Base-by-base conservation (phyloP, 2,113 vertebrate genomes). In the Lepisosteus osseus region DNA sequence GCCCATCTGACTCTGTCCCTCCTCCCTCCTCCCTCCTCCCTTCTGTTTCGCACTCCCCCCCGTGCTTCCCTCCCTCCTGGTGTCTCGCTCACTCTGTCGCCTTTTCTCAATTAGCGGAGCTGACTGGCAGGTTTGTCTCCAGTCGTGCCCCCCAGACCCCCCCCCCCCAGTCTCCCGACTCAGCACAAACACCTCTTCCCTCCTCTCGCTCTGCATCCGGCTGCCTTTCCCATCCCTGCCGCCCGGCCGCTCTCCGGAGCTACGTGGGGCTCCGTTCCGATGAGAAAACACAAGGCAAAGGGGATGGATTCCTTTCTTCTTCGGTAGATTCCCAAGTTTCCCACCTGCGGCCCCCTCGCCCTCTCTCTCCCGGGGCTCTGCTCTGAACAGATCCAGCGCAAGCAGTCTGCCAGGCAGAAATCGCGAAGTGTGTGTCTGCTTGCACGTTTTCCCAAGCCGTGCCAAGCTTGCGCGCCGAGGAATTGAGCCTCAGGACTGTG, bases 71-170 rank as follows among this genome's bases (percentile, higher is more conserved):
- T 83, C 83, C 74, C 80, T 78, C 70, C 80, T 73, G 54, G 72
- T 78, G 79, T 82, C 82, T 83, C 74, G 76, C 84, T 85, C 79
- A 70, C 77, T 87, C 80, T 85, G 82, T 87, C 86, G 84, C 80
- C 80, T 87, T 86, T 88, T 87, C 84, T 89, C 81, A 89, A 87
- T 91, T 90, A 90, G 87, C 59, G 9, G 66, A 78, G 77, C 71
- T 86, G 87, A 89, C 84, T 83, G 81, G 80, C 86, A 84, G 79
- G 77, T 87, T 79, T 74, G 76, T 72, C 76, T 77, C 78, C 78
- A 80, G 79, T 85, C 82, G 79, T 84, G 77, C 80, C 17, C 56
- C 56, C 68, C 29, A 55, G 51, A 68, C 65, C 43, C 57, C 67
- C 42, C 81, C 40, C 29, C 81, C 61, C 43, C 40, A n/a, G 44